A percentile compares a stretch with the other conserved stretches of the same genome.
Evolutionary conservation across 2,888 invertebrate species (phyloP).

Genomic region (Bruchidius siliquastri): DNA sequence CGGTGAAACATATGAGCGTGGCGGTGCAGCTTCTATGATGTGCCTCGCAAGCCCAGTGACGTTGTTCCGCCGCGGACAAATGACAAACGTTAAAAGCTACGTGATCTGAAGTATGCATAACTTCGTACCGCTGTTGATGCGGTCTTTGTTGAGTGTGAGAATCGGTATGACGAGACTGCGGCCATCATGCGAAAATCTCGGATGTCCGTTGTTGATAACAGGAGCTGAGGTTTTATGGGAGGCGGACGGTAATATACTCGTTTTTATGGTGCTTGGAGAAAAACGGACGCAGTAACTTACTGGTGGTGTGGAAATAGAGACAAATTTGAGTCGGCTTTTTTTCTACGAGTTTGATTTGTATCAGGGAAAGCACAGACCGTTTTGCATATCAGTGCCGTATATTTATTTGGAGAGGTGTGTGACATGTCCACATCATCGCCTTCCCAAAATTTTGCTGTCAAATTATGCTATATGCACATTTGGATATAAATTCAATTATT

Average conservation of each 20-base stretch:
- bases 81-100: slow-evolving; percentile 43
- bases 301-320: background rate
- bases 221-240: background rate
- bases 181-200: background rate
- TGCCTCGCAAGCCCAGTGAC: slow-evolving; percentile 36
- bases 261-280: background rate
- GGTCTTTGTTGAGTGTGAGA: slow-evolving; percentile 14
- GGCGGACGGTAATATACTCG: background rate
- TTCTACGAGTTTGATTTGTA: background rate
- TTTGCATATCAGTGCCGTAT: too few relatives aligned
- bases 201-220: background rate
- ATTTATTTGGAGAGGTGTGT: too few relatives aligned
- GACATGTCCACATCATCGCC: too few relatives aligned
- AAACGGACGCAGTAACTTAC: background rate
- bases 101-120: slow-evolving; percentile 45
- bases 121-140: background rate
- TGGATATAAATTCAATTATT: too few relatives aligned
- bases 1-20: background rate
- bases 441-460: too few relatives aligned
- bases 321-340: background rate
- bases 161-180: background rate
- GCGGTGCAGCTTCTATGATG: slow-evolving; percentile 29
- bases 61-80: slow-evolving; percentile 41
- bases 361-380: too few relatives aligned
- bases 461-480: too few relatives aligned